Evolutionary conservation across 2,888 invertebrate genomes (phyloP), one percentile per base, ranked within the genome.

Genomic region (Melanotus villosus): DNA sequence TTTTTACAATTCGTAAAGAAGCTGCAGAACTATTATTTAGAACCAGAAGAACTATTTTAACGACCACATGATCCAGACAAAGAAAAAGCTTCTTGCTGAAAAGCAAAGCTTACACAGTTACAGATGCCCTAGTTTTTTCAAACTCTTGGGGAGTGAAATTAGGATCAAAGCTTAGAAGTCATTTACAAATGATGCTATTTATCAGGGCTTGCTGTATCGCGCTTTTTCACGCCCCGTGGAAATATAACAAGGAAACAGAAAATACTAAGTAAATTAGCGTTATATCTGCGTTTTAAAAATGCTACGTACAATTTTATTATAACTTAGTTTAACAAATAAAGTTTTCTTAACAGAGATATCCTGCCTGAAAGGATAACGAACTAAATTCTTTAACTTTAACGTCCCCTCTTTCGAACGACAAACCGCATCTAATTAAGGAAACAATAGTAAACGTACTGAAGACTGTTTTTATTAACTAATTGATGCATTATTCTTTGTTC

Each of bases 401-500:
- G 32, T 34, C 23, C 26, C 58, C 12, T 19, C 16, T 58, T 57
- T 23, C 18, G 26, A 54, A 26, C 19, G 62, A 67, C 67, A 67
- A 62, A 67, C 56, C 67, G 54, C 62, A 26, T 34, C 62, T 67
- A 76, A 76, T 76, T 76, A 76, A 65, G 47, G 59, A 60, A 65
- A 75, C 74, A 76, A 76, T 74, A 70, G 73, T 72, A 75, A 75
- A 73, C 72, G 70, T 73, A 77, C 73, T 73, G 76, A 65, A 75
- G 70, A 77, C 73, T 72, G 75, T 72, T 77, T 76, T 73, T 70
- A 73, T 74, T 73, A 74, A 75, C 72, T 73, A 75, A 76, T 76
- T 75, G 74, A 71, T 67, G 72, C 74, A 75, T 74, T 75, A 72
- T 72, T 64, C 68, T 73, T 76, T 73, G 73, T 74, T 69, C 57